These are phyloP conservation scores for Chelmon rostratus DNA, from an alignment of 2,797 vertebrate genomes.

Conservation along the genomic window DNA sequence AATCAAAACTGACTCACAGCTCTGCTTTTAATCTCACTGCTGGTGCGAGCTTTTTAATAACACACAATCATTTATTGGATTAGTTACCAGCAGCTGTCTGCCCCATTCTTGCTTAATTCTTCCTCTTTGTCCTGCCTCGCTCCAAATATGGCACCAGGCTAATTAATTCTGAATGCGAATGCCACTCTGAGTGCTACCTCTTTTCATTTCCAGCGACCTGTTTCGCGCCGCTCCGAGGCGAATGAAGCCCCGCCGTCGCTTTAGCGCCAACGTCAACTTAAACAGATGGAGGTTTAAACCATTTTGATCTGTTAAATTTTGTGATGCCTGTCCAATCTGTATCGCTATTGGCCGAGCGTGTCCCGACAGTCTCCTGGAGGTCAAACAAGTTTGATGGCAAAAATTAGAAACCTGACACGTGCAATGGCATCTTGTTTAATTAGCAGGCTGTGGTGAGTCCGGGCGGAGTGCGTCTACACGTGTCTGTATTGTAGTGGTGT, in stretches of 20 bases:
- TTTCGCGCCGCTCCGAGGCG: neutral
- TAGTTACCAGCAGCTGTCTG: conserved; percentile 63
- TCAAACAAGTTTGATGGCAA: conserved; percentile 9
- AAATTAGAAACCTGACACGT: conserved; percentile 14
- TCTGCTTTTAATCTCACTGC: conserved; percentile 61
- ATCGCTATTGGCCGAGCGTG: conserved; percentile 4
- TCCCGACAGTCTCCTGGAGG: conserved; percentile 22
- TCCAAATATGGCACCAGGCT: conserved; percentile 49
- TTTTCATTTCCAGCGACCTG: conserved; percentile 25
- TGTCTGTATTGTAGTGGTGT: conserved; percentile 32
- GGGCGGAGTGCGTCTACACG: conserved; percentile 4
- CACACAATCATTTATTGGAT: conserved; percentile 69
- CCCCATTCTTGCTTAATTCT: conserved; percentile 52
- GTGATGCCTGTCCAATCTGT: neutral
- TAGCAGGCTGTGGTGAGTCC: conserved; percentile 15
- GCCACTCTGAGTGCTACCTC: conserved; percentile 19
- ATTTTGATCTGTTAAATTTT: neutral
- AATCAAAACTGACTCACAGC: conserved; percentile 63
- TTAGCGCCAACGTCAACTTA: neutral
- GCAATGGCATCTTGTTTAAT: conserved; percentile 37
- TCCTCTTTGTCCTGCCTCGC: conserved; percentile 43
- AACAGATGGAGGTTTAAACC: conserved; percentile 30
- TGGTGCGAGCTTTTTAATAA: conserved; percentile 66
- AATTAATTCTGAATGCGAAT: conserved; percentile 53
- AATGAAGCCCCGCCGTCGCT: neutral